Evolutionary conservation across 2,797 vertebrate genomes (phyloP), one percentile per base, ranked within the genome.

Genomic region (Brachymystax lenok): DNA sequence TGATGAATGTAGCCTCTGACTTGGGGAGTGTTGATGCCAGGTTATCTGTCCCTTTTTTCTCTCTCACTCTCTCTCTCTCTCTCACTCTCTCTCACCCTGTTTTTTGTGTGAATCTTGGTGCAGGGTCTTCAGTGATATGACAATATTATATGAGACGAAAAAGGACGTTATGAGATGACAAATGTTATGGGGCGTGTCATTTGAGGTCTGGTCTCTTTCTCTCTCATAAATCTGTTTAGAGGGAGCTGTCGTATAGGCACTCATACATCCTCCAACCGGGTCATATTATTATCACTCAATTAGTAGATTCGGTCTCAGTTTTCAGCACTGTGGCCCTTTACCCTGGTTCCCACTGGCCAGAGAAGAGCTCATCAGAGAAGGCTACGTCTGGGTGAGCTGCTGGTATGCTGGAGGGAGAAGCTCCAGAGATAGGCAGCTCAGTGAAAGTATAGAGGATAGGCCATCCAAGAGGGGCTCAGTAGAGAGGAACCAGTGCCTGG

Each of bases 1-100:
- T 84, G 52, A 82, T 88, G 86, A 83, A 82, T 77, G 68, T 82
- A 87, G 78, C 67, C 74, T 87, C 88, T 82, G 61, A 80, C 68
- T 87, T 84, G 52, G 77, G 59, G 79, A 78, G 40, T 71, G 68
- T 21, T 5, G 46, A 24, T 51, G 40, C 69, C 69, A 71, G 69
- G 69, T 71, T 51, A 24, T 21, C 51, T 56, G 2, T 33, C 27
- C 46, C 70, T 56, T 13, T 54, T 28, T 27, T 54, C 69, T 14
- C 16, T 54, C 51, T 54, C 33, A 1, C 35, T 24, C 24, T 24
- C 24, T 24, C 24, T 54, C 51, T 54, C 69, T 14, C 16, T 54
- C 51, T 30, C 33, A 6, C 35, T 1, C 40, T 35, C 1, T 10
- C 40, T 40, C 2, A 46, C 40, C 40, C 40, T 46, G 33, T 27